Evolutionary conservation across 2,888 invertebrate species (phyloP), one percentile per base, ranked within the genome.

Genomic region (Melikaiella ostensackeni): DNA sequence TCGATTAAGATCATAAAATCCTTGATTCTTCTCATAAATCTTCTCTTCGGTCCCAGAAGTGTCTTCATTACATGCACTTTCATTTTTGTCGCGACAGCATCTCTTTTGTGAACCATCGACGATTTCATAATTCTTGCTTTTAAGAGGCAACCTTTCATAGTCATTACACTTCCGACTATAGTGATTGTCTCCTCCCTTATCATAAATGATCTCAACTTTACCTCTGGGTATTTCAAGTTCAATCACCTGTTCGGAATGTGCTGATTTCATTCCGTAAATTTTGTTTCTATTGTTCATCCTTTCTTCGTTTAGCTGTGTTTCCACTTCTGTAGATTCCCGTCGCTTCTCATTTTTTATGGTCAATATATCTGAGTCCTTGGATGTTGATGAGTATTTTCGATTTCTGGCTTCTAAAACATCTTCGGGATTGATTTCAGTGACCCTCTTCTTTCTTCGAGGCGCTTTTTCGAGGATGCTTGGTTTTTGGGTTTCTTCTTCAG

Each of bases 351-450:
- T 70, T 33, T 70, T 70, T n/a, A 19, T 61, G 1, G 9, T 74
- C 13, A 33, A 16, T 1, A 59, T 59, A 5, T 16, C 46, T 2
- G 61, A 38, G 19, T 76, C 75, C 24, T 64, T 70, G 13, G 76
- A 38, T 33, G 75, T n/a, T 8, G 75, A 9, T 21, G 76, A 79
- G 59, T 70, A 77, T 27, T 82, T 84, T 5, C 88, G 84, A 59
- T 84, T 85, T 8, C 90, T 85, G 0, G 87, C 90, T 75, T 91
- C 88, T 74, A 90, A 77, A 4, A 89, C 84, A 77, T 92, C 89
- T 78, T 91, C 91, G 0, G 89, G 84, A 30, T 87, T 87, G 27
- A 89, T 82, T 21, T 91, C 91, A 4, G 89, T 87, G 6, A 83
- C 85, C 62, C 89, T 88, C 70, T 89, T 89, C 63, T 86, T 86